Evolutionary conservation across 2,113 vertebrate species (phyloP).

Genomic region (Centropus unirufus): DNA sequence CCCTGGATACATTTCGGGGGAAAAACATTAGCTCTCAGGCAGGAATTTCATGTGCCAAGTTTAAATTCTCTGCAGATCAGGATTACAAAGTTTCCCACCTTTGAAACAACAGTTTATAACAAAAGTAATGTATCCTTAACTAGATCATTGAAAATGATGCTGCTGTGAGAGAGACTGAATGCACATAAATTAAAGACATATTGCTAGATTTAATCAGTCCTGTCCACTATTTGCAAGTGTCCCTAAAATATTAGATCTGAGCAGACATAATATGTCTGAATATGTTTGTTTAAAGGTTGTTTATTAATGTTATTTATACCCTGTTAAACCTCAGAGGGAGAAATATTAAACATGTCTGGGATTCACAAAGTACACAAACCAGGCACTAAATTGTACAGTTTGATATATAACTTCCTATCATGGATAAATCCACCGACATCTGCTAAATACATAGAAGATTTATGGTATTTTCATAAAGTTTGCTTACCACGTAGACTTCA

Average conservation of each 20-base stretch:
- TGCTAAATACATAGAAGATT: constrained; percentile 9
- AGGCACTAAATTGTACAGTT: neutral
- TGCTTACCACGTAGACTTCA: neutral
- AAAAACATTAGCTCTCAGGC: neutral
- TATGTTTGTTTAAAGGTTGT: neutral
- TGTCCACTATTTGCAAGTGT: neutral
- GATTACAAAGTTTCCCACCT: neutral
- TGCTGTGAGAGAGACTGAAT: neutral
- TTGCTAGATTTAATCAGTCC: neutral
- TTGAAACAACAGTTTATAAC: neutral
- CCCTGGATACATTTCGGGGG: neutral
- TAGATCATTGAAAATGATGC: neutral
- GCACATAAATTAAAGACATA: neutral
- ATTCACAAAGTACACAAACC: neutral
- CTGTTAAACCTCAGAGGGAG: constrained; percentile 37
- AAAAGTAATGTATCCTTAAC: neutral
- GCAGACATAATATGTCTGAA: neutral
- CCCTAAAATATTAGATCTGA: neutral
- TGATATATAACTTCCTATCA: constrained; percentile 47
- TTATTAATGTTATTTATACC: constrained; percentile 23
- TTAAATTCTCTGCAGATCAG: neutral
- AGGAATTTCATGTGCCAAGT: neutral
- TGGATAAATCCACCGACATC: constrained; percentile 25
- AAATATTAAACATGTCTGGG: constrained; percentile 35
- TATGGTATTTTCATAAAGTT: constrained; percentile 16